These are phyloP conservation scores for Galerucella calmariensis DNA, from an alignment of 2,888 invertebrate species.

Conservation along the genomic window DNA sequence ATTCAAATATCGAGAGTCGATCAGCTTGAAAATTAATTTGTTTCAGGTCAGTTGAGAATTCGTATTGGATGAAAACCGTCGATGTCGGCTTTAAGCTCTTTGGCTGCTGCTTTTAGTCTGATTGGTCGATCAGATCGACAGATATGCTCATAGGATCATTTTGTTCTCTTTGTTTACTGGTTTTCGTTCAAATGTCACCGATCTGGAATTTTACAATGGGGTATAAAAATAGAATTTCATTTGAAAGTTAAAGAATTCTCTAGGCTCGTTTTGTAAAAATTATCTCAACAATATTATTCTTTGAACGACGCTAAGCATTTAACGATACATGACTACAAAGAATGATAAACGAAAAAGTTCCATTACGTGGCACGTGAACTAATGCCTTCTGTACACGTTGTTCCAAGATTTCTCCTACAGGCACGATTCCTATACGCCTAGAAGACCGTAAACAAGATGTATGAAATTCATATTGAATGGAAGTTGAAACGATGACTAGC, in stretches of 20 bases:
- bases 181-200: background rate
- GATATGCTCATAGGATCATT: background rate
- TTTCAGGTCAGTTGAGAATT: conserved; percentile 27
- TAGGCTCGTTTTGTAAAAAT: too few relatives aligned
- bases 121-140: background rate
- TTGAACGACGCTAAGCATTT: too few relatives aligned
- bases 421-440: too few relatives aligned
- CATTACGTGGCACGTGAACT: too few relatives aligned
- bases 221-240: background rate
- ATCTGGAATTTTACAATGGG: background rate
- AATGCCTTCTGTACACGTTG: too few relatives aligned
- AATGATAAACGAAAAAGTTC: too few relatives aligned
- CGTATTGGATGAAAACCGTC: conserved; percentile 10
- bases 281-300: too few relatives aligned
- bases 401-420: too few relatives aligned
- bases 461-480: too few relatives aligned
- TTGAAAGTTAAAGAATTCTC: background rate
- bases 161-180: background rate
- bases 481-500: too few relatives aligned
- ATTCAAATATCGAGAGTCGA: conserved; percentile 3
- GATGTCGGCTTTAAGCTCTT: background rate
- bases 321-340: too few relatives aligned
- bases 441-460: too few relatives aligned
- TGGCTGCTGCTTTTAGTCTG: conserved; percentile 4
- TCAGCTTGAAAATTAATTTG: conserved; percentile 32